Evolutionary conservation across 2,113 vertebrate species (phyloP).

Genomic region (Percina caprodes): DNA sequence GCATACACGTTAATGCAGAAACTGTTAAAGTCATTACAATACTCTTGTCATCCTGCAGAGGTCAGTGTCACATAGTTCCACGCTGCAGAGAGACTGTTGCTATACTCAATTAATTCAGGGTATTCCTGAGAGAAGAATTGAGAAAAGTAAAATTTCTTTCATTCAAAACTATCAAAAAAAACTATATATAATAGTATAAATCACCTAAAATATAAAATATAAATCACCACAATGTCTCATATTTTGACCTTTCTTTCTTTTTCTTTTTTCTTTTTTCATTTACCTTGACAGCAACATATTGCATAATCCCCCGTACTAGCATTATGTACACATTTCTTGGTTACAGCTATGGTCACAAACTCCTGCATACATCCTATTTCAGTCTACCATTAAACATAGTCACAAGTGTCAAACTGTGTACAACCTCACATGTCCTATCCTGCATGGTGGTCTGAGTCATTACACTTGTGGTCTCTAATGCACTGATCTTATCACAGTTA

Average conservation of each 20-base stretch:
- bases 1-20: background rate
- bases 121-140: background rate
- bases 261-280: too few species aligned
- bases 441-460: slow-evolving; percentile 9
- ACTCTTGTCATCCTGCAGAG: slow-evolving; percentile 58
- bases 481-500: slow-evolving; percentile 25
- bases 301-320: background rate
- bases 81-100: background rate
- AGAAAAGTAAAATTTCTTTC: background rate
- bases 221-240: background rate
- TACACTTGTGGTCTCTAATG: background rate
- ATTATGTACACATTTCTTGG: background rate
- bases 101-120: background rate
- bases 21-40: background rate
- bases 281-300: background rate
- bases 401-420: background rate
- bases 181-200: too few species aligned
- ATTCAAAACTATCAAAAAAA: background rate
- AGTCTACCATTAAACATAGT: background rate
- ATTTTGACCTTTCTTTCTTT: background rate
- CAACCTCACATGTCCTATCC: background rate
- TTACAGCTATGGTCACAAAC: background rate
- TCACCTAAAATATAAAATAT: too few species aligned
- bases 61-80: slow-evolving; percentile 58
- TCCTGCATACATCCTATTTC: background rate